A percentile compares a stretch with the other conserved stretches of the same genome.
These are phyloP conservation scores for Calameuta filiformis DNA, from an alignment of 2,888 invertebrate species.

Conservation along the genomic window DNA sequence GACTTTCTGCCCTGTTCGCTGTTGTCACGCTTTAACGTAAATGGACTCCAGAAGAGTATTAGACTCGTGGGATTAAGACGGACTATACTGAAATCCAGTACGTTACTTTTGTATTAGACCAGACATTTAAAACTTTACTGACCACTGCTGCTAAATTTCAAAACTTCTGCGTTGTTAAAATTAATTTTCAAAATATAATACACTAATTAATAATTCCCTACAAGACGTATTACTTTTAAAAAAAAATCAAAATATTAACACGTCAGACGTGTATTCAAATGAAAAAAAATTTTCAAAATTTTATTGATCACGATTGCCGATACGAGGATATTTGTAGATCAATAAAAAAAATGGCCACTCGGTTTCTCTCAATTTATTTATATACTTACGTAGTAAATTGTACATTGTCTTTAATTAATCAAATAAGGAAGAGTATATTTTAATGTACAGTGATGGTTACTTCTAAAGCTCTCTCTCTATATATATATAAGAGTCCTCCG, in stretches of 20 bases:
- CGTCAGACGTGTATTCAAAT: background rate
- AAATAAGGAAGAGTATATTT: background rate
- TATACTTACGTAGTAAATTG: background rate
- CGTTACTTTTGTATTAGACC: background rate
- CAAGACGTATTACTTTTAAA: background rate
- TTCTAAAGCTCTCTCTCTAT: background rate
- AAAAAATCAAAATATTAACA: background rate
- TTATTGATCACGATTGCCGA: background rate
- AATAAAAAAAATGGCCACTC: background rate
- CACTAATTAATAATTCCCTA: no score
- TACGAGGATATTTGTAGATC: background rate
- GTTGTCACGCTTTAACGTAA: conserved; percentile 1
- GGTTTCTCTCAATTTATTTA: background rate
- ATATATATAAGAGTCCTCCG: background rate
- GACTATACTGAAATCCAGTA: background rate
- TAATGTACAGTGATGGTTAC: background rate
- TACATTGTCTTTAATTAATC: background rate
- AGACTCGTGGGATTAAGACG: background rate
- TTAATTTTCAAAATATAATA: background rate
- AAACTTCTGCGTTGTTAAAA: background rate
- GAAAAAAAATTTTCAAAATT: background rate
- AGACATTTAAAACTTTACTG: background rate
- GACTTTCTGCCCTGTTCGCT: background rate
- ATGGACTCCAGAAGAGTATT: background rate
- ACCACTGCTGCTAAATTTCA: background rate